phyloP scores from a whole-genome alignment of 1,140 invertebrate species.

The Antheraea mylitta region DNA sequence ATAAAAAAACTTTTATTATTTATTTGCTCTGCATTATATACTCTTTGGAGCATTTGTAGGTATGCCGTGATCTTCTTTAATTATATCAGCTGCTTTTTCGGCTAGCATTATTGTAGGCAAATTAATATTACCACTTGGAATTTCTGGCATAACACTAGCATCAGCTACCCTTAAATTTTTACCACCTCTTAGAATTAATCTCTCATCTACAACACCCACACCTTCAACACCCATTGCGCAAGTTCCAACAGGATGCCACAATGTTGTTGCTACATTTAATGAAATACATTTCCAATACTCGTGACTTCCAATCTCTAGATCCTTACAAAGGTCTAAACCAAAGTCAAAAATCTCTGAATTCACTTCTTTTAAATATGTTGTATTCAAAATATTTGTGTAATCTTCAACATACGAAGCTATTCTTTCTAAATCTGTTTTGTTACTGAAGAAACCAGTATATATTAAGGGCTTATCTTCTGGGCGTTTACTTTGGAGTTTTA shows the following conservation, averaged over 20 bases:
- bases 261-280: conserved; percentile 10
- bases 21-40: no score
- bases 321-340: background rate
- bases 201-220: conserved; percentile 11
- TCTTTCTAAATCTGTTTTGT: conserved; percentile 11
- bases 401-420: background rate
- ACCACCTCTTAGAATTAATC: conserved; percentile 2
- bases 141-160: conserved; percentile 6
- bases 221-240: conserved; percentile 16
- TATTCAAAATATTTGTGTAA: conserved; percentile 13
- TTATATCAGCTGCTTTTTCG: conserved; percentile 19
- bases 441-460: conserved; percentile 43
- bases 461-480: conserved; percentile 92
- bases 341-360: conserved; percentile 5
- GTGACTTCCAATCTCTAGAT: background rate
- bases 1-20: no score
- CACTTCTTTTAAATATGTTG: conserved; percentile 4
- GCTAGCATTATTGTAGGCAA: conserved; percentile 17
- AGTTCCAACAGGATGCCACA: conserved; percentile 13
- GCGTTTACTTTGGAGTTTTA: conserved; percentile 87
- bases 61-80: conserved; percentile 16
- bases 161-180: conserved; percentile 10
- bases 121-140: conserved; percentile 15
- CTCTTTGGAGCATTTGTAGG: background rate
- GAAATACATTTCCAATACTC: conserved; percentile 15